Evolutionary conservation across 2,113 vertebrate species (phyloP).

Genomic region (Catagonus wagneri): DNA sequence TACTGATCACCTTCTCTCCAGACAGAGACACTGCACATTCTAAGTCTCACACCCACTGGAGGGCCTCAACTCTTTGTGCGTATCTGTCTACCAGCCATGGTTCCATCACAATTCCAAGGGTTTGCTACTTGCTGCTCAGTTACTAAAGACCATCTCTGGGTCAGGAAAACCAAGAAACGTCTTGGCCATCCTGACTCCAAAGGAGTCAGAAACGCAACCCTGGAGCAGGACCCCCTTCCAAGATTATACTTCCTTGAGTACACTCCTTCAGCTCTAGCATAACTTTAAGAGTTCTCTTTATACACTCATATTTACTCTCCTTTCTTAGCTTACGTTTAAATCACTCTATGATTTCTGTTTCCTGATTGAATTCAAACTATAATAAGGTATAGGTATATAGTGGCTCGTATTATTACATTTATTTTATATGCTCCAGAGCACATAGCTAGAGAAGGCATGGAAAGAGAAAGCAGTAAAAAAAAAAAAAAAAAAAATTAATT

Average conservation of each 20-base stretch:
- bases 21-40: background rate
- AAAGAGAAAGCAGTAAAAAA: background rate
- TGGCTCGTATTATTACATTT: background rate
- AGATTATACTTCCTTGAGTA: background rate
- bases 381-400: background rate
- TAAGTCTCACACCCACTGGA: background rate
- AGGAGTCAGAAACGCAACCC: background rate
- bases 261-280: background rate
- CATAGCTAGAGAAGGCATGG: background rate
- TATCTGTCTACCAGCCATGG: too few species aligned
- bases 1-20: background rate
- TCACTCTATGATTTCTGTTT: background rate
- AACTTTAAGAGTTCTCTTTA: background rate
- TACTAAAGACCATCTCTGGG: background rate
- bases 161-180: background rate
- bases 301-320: background rate
- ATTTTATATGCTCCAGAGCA: background rate
- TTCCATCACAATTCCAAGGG: background rate
- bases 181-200: background rate
- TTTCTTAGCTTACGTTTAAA: background rate
- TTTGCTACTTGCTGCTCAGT: background rate
- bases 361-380: background rate
- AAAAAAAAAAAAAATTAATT: too few species aligned
- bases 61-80: background rate
- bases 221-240: background rate